Evolutionary conservation across 2,797 vertebrate genomes (phyloP), one percentile per base, ranked within the genome.

Genomic region (Psittacula derbiana): DNA sequence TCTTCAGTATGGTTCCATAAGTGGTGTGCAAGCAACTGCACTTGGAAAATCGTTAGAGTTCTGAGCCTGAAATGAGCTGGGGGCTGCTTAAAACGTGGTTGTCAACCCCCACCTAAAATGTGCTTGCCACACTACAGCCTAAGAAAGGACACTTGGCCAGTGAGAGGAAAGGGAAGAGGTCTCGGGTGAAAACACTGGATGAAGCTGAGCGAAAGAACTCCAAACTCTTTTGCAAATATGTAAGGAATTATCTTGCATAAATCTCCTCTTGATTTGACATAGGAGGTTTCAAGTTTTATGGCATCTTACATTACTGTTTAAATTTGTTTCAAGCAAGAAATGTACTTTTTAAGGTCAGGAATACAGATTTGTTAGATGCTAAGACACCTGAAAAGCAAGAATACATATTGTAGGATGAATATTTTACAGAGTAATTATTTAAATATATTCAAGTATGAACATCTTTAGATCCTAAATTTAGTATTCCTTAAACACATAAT

Each of bases 361-460:
- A 96, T 91, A 85, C 91, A 91, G 88, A 93, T 86, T 82, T 96
- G 92, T 92, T 93, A 92, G 95, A 94, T 57, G 80, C 96, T 81
- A 88, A 96, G 96, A 95, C 91, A 96, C 96, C 96, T 96, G 92
- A 96, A 95, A 96, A 92, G 94, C 96, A 94, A 90, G 96, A 91
- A 95, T 94, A 97, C 96, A 96, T 95, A 95, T 96, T 97, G 92
- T 93, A 94, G 92, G 78, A 94, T 97, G 95, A 96, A 97, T 97
- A 96, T 96, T 96, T 96, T 95, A 96, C 86, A 0, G 85, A 86
- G 93, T 96, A 96, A 96, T 97, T 97, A 97, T 96, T 96, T 96
- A 97, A 96, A 97, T 97, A 92, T 96, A 96, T 97, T 96, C 95
- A 94, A 95, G 91, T 86, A 91, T 64, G 90, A 97, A 92, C 92